phyloP scores from a whole-genome alignment of 2,888 invertebrate species.

The Gymnocheta viridis region DNA sequence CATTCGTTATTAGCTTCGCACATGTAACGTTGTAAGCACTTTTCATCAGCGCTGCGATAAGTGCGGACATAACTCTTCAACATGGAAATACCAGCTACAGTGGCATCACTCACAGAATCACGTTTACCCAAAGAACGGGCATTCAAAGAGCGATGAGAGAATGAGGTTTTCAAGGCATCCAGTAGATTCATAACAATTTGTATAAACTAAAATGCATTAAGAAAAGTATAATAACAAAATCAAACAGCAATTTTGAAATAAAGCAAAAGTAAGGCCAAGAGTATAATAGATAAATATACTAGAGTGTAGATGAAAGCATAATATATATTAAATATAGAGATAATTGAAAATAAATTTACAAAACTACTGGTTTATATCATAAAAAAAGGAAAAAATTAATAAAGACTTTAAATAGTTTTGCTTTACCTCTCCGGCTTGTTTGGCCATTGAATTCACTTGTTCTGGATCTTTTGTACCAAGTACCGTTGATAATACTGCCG shows the following conservation, averaged over 20 bases:
- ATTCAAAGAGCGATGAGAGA: conserved; percentile 93
- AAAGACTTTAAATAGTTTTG: conserved; percentile 62
- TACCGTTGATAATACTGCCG: conserved; percentile 94
- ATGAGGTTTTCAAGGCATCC: conserved; percentile 95
- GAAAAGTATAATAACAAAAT: conserved; percentile 35
- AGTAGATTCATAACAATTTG: conserved; percentile 94
- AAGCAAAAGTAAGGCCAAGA: conserved; percentile 30
- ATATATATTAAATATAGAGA: conserved; percentile 70
- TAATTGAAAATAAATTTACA: conserved; percentile 67
- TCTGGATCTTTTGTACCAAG: conserved; percentile 95
- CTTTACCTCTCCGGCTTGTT: conserved; percentile 97
- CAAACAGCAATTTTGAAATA: conserved; percentile 1
- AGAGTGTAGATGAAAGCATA: conserved; percentile 67
- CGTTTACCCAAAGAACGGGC: conserved; percentile 93
- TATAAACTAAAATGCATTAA: conserved; percentile 87
- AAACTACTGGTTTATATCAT: conserved; percentile 44
- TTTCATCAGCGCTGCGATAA: conserved; percentile 89
- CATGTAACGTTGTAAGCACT: conserved; percentile 93
- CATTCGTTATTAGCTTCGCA: conserved; percentile 96
- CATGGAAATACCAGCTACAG: conserved; percentile 93
- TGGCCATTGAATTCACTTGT: conserved; percentile 96
- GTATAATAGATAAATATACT: conserved; percentile 55
- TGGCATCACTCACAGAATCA: conserved; percentile 94
- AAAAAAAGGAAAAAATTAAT: conserved; percentile 26
- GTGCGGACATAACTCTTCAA: conserved; percentile 94